These are phyloP conservation scores for Mormyrus hasselquistii DNA, from an alignment of 2,797 vertebrate genomes.

Conservation along the genomic window DNA sequence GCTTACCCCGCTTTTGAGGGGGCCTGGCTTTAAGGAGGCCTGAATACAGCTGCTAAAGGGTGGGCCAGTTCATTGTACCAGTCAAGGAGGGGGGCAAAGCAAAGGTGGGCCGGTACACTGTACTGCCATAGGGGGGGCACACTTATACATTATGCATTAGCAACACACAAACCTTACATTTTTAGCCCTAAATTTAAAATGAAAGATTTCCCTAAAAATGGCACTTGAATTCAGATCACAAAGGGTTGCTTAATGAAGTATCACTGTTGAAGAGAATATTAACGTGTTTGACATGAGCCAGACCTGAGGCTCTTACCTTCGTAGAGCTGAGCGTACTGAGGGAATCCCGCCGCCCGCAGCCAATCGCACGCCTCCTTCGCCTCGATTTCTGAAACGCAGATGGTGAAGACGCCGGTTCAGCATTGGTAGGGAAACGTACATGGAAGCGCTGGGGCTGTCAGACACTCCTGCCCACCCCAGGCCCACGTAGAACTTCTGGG, in stretches of 20 bases:
- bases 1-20: background rate
- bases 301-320: conserved; percentile 58
- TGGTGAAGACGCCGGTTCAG: background rate
- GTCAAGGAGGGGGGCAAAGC: background rate
- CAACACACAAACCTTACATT: background rate
- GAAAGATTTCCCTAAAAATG: background rate
- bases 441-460: background rate
- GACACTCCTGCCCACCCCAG: background rate
- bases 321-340: conserved; percentile 94
- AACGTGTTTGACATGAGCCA: conserved; percentile 4
- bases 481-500: background rate
- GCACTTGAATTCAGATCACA: background rate
- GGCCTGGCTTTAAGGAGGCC: conserved; percentile 31
- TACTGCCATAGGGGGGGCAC: background rate
- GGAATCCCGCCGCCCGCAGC: conserved; percentile 95
- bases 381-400: conserved; percentile 80
- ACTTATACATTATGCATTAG: background rate
- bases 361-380: conserved; percentile 96
- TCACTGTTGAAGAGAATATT: background rate
- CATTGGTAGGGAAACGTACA: background rate
- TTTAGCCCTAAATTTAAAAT: background rate
- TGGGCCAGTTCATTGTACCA: background rate
- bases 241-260: background rate
- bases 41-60: conserved; percentile 38
- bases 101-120: background rate